Conservation (phyloP, 2,797 vertebrate genomes). For the Catostomus latipinnis region DNA sequence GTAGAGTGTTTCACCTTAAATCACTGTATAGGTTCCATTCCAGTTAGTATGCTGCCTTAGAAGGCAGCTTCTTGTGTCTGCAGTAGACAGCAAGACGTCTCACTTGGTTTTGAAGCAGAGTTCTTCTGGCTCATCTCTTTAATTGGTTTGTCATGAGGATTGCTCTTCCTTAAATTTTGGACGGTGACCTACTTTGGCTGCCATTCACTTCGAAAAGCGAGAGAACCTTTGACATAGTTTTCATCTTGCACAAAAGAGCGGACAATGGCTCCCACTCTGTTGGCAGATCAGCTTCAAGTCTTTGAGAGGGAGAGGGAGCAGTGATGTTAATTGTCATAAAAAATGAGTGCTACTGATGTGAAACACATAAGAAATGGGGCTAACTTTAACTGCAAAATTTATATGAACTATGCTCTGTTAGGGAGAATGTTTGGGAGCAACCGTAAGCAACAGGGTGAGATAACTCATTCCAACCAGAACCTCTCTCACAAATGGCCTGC, state of each 20-base stretch:
- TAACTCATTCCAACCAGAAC: neutral
- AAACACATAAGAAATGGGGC: constrained; percentile 15
- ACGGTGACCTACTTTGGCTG: constrained; percentile 54
- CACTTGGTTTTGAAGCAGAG: neutral
- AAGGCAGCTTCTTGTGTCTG: no score
- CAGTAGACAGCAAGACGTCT: no score
- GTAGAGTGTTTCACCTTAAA: no score
- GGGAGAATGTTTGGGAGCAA: neutral
- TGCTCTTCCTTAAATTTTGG: constrained; percentile 32
- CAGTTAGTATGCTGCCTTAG: no score
- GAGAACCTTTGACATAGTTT: constrained; percentile 46
- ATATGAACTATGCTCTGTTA: neutral
- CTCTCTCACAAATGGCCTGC: neutral
- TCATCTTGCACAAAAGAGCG: constrained; percentile 51
- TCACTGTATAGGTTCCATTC: no score
- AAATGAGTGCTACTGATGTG: constrained; percentile 9
- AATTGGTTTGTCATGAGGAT: constrained; percentile 34
- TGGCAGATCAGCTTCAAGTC: constrained; percentile 20
- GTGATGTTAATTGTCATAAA: constrained; percentile 28
- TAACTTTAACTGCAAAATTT: neutral
- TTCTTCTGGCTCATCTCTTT: constrained; percentile 9
- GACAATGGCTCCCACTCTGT: constrained; percentile 44
- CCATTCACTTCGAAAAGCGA: constrained; percentile 41
- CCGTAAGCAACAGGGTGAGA: no score
- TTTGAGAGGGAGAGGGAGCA: constrained; percentile 38